These are phyloP conservation scores for Heteractis magnifica DNA, from an alignment of 92 coral and sea anemone species.

Conservation along the genomic window DNA sequence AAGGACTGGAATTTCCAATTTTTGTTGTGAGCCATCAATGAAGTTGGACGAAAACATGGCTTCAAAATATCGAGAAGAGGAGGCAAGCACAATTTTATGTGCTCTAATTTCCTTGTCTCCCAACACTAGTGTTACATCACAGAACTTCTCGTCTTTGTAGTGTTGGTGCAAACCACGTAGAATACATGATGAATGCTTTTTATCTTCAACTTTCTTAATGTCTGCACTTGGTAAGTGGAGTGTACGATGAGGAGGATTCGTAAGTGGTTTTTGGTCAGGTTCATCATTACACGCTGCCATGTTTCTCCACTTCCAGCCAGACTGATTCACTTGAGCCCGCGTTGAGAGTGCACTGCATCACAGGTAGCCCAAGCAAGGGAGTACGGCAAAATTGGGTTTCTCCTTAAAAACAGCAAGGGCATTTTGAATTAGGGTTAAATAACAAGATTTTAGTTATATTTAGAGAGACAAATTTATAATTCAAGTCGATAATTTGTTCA, in stretches of 20 bases:
- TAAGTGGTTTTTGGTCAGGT: not conserved
- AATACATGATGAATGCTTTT: conserved; percentile 26
- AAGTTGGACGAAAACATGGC: conserved; percentile 68
- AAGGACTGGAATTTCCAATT: conserved; percentile 53
- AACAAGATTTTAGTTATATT: too few relatives aligned
- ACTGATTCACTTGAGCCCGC: not conserved
- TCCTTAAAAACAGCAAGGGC: too few relatives aligned
- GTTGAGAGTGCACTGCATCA: not conserved
- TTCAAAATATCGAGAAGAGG: conserved; percentile 76
- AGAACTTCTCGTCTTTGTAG: conserved; percentile 63
- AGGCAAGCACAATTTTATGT: conserved; percentile 74
- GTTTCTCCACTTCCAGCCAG: not conserved
- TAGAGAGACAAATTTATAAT: too few relatives aligned
- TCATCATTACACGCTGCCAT: conserved; percentile 10
- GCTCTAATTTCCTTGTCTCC: conserved; percentile 65
- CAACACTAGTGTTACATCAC: conserved; percentile 65
- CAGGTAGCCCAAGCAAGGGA: too few relatives aligned
- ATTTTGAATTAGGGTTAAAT: too few relatives aligned
- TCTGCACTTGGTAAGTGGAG: conserved; percentile 1
- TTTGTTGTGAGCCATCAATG: conserved; percentile 61
- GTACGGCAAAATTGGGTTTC: too few relatives aligned
- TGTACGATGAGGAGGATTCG: not conserved
- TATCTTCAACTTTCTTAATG: conserved; percentile 10
- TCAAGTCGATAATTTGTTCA: too few relatives aligned
- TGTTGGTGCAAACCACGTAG: conserved; percentile 52